Conservation (phyloP, 92 coral and sea anemone genomes). For the Palythoa grandis region DNA sequence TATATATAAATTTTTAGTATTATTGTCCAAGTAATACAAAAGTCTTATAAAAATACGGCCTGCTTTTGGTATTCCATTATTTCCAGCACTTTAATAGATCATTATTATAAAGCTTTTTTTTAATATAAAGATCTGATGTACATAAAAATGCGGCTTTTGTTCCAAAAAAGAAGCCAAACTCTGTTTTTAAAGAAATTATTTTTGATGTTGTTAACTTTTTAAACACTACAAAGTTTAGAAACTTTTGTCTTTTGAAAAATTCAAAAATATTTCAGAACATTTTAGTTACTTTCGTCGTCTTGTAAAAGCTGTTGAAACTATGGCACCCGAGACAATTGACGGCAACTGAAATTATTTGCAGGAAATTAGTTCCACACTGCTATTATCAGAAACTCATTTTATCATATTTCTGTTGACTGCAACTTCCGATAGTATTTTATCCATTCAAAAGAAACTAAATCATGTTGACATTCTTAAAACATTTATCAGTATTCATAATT, state of each 20-base stretch:
- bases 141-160: constrained; percentile 26
- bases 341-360: no score
- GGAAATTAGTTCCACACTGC: no score
- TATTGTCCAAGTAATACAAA: constrained; percentile 10
- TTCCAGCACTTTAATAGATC: constrained; percentile 12
- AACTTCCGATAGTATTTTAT: no score
- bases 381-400: no score
- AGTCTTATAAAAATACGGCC: constrained; percentile 19
- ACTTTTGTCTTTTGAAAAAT: neutral
- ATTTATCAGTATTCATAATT: no score
- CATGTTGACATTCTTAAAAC: no score
- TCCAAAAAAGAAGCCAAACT: neutral
- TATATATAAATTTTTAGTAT: neutral
- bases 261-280: neutral
- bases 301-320: no score
- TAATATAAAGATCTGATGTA: constrained; percentile 23
- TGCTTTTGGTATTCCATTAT: neutral
- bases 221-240: neutral
- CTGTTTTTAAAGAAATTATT: constrained; percentile 1
- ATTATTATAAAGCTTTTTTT: constrained; percentile 32
- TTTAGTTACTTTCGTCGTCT: no score
- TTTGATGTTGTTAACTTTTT: neutral
- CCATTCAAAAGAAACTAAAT: no score
- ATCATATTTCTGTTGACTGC: no score
- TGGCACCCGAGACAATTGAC: no score